These are phyloP conservation scores for Anas platyrhynchos DNA, from an alignment of 2,113 vertebrate genomes.

Conservation along the genomic window DNA sequence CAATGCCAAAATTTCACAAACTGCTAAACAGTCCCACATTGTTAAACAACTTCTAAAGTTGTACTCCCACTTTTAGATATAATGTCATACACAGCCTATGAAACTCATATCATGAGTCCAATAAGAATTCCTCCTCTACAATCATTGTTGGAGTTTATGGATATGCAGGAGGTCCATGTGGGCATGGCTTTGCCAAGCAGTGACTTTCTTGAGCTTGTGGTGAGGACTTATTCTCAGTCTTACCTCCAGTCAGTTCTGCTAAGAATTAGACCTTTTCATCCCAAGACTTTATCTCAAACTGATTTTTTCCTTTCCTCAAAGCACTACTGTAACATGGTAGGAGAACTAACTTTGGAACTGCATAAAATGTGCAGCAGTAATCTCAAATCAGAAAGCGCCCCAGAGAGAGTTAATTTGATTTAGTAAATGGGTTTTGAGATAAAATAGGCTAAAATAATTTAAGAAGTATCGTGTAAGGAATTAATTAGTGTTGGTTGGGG, in stretches of 20 bases:
- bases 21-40: background rate
- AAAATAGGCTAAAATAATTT: background rate
- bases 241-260: background rate
- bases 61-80: background rate
- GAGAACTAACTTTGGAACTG: background rate
- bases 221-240: background rate
- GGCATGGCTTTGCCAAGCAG: background rate
- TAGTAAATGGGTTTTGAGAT: background rate
- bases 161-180: background rate
- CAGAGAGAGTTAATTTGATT: background rate
- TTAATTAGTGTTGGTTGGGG: background rate
- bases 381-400: background rate
- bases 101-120: background rate
- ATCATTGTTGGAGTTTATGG: background rate
- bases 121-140: background rate
- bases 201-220: background rate
- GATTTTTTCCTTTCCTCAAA: background rate
- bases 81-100: rapidly evolving
- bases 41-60: background rate
- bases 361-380: background rate
- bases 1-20: background rate
- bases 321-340: rapidly evolving
- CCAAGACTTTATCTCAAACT: background rate
- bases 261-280: background rate
- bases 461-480: background rate